Evolutionary conservation across 2,888 invertebrate genomes (phyloP).

Genomic region (Rotaria macrura): DNA sequence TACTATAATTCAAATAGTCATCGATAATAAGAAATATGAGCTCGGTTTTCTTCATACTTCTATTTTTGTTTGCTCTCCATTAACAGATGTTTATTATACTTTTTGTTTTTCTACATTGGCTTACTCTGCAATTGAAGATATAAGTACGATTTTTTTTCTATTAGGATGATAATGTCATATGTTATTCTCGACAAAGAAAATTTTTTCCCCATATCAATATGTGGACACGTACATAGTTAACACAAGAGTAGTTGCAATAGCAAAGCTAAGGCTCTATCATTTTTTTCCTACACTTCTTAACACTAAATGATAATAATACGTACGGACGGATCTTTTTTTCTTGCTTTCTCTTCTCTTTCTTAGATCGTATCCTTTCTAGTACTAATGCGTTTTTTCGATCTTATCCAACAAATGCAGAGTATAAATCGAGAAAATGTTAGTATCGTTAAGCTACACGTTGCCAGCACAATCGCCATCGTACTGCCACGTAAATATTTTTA

Average conservation of each 20-base stretch:
- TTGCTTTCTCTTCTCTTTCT: background rate
- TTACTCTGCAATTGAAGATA: background rate
- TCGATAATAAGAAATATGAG: background rate
- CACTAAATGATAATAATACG: background rate
- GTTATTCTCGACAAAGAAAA: background rate
- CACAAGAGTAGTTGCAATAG: background rate
- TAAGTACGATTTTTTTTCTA: background rate
- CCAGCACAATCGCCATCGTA: background rate
- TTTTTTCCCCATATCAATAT: background rate
- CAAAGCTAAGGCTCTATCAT: background rate
- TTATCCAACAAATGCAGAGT: background rate
- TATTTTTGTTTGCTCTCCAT: background rate
- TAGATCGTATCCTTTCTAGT: background rate
- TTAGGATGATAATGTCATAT: background rate
- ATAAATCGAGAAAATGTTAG: background rate
- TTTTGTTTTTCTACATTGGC: background rate
- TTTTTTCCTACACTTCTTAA: background rate
- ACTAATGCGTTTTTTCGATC: background rate
- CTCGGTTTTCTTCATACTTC: background rate
- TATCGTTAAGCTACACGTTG: background rate
- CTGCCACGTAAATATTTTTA: background rate
- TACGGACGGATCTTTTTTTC: background rate
- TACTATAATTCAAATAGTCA: background rate
- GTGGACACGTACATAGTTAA: background rate
- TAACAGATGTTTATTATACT: background rate